Evolutionary conservation across 2,888 invertebrate species (phyloP), one percentile per base, ranked within the genome.

Genomic region (Biston stratarius): DNA sequence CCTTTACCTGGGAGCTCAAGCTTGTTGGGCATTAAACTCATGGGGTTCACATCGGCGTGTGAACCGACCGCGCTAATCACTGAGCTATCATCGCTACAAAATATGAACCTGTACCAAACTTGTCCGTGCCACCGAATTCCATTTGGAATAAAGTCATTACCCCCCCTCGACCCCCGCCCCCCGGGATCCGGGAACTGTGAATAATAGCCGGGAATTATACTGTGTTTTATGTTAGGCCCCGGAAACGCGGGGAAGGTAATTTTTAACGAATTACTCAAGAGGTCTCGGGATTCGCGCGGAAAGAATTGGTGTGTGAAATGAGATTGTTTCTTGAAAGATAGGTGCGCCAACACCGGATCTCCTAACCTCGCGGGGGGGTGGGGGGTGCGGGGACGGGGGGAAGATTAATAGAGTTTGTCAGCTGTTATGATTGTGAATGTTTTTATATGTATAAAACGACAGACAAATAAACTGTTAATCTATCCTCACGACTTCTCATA

Each of bases 191-290:
- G 78, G 79, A 86, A 86, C 84, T 86, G 87, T 87, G 86, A 87
- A 86, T 88, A 87, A 88, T 86, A 87, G 83, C 84, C 77, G 81
- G 81, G 86, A 84, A 86, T 87, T 87, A 87, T 86, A 82, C 86
- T 85, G 87, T 86, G 81, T 86, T 87, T 87, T 87, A 87, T 87
- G 86, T 83, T 78, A 76, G 75, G 73, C 75, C 75, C 75, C 68
- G 72, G 67, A 63, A 61, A 69, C 67, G 65, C 64, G 72, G 62
- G 68, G 74, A 74, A 77, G 78, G 80, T 74, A 81, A 80, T 83
- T 83, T 84, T 86, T 85, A 86, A 84, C 84, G 85, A 87, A 86
- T 86, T 84, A 85, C 83, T 78, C 77, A 73, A 53, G 79, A 83
- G 84, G 85, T 84, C 84, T 84, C 83, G 81, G 11, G 83, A 82